Evolutionary conservation across 2,888 invertebrate genomes (phyloP), one percentile per base, ranked within the genome.

Genomic region (Trichopoda pennipes): DNA sequence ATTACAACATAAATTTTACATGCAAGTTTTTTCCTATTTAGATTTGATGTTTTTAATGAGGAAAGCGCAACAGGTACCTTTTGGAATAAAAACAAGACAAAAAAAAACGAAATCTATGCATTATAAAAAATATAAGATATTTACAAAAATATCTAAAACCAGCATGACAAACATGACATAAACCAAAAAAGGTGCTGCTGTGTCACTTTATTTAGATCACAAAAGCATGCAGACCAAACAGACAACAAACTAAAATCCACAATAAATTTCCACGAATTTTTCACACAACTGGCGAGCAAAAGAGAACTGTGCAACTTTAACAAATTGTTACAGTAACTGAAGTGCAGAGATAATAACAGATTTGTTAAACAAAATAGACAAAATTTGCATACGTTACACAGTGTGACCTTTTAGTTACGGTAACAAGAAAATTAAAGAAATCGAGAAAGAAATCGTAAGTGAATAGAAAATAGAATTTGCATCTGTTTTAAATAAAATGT

Each of bases 181-280:
- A 72, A 75, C 82, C 82, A 75, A 58, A 82, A 81, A 82, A 82
- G 82, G 82, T 82, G 82, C 82, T 82, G 82, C 75, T 75, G 79
- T 82, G 74, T 79, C 82, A 82, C 49, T 75, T 79, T 79, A 79
- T 82, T 66, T 75, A 75, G 82, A 82, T 79, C 75, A 75, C 28
- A 69, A 55, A 70, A 60, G 74, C 73, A 72, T 49, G 9, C 55
- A 49, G n/a, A 68, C 23, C 69, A 55, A 47, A 38, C 53, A 51
- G 28, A 44, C 63, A 56, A 51, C 58, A 51, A 32, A 60, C 60
- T 44, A 47, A 61, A 76, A 42, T 53, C 58, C 6, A 28, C 7
- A 58, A 55, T 12, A 68, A 69, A 76, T 72, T 79, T 79, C 72
- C 66, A 79, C 44, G 81, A 79, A 75, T 60, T 70, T 66, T 58